Evolutionary conservation across 2,113 vertebrate species (phyloP), one percentile per base, ranked within the genome.

Genomic region (Osmerus eperlanus): DNA sequence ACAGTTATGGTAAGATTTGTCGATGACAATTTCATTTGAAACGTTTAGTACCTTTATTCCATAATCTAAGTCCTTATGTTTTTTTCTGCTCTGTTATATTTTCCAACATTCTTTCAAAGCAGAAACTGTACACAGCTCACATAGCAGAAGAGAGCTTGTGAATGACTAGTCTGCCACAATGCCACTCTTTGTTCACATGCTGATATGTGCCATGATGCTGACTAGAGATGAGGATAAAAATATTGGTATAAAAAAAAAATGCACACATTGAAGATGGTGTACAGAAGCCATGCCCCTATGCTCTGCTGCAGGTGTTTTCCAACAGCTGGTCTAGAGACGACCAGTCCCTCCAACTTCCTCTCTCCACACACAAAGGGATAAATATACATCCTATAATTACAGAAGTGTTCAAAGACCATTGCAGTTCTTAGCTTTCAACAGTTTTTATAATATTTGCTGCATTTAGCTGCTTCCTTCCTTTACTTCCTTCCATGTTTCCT

Each of bases 401-500:
- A 47, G 7, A 47, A 9, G 32, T 23, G 65, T 68, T 63, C 14
- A 72, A 23, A 68, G 72, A 76, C 77, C 77, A 85, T 65, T 72
- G 13, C 21, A 67, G 29, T 73, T 79, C 73, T 56, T 76, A 47
- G 41, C 41, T 66, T 53, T 76, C 60, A 54, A 16, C 54, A 73
- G 70, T 77, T 79, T 68, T 67, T 55, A 75, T 64, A 67, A 77
- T 74, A 55, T 21, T 69, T 56, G 63, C 68, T 73, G 66, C 72
- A 76, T 86, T 78, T 68, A 75, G 81, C 81, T 81, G 76, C 73
- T 78, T 89, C 86, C 78, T 86, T 78, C 71, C 78, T 67, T 71
- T 67, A 29, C 72, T 73, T 70, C 51, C 56, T 47, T 11, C 41
- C 41, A 47, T 47, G 41, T 47, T 47, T 47, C 41, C 41, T 47